phyloP scores from a whole-genome alignment of 2,113 vertebrate species.

The Python bivittatus region DNA sequence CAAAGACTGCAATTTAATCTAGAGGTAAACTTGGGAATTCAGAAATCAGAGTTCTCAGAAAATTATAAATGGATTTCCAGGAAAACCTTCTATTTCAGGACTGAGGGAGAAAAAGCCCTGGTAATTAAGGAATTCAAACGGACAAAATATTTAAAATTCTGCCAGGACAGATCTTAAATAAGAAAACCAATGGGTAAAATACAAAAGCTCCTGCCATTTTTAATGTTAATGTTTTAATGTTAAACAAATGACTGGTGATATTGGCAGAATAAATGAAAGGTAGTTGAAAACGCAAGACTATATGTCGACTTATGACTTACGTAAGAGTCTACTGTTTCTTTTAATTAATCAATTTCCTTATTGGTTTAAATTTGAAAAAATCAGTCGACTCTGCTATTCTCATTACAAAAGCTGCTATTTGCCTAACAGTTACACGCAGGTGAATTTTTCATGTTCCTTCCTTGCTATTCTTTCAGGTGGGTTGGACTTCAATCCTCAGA shows the following conservation, averaged over 20 bases:
- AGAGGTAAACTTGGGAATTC: not conserved
- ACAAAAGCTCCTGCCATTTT: not conserved
- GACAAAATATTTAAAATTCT: constrained; percentile 6
- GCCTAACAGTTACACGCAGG: not conserved
- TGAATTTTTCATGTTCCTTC: not conserved
- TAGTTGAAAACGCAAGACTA: not conserved
- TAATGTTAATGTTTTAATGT: not conserved
- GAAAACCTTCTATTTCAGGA: constrained; percentile 24
- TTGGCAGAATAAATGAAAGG: not conserved
- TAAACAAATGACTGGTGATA: not conserved
- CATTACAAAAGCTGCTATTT: not conserved
- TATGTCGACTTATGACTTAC: not conserved
- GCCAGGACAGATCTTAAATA: not conserved
- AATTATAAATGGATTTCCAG: not conserved
- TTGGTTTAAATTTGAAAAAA: not conserved
- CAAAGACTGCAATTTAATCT: not conserved
- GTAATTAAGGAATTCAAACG: not conserved
- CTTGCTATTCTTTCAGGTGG: not conserved
- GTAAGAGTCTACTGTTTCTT: not conserved
- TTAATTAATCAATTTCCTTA: not conserved
- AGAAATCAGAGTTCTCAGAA: constrained; percentile 17
- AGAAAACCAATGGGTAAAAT: not conserved
- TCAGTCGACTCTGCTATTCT: not conserved
- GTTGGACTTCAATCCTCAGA: not conserved
- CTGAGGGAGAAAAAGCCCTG: not conserved